Evolutionary conservation across 2,888 invertebrate species (phyloP).

Genomic region (Dryocosmus kuriphilus): DNA sequence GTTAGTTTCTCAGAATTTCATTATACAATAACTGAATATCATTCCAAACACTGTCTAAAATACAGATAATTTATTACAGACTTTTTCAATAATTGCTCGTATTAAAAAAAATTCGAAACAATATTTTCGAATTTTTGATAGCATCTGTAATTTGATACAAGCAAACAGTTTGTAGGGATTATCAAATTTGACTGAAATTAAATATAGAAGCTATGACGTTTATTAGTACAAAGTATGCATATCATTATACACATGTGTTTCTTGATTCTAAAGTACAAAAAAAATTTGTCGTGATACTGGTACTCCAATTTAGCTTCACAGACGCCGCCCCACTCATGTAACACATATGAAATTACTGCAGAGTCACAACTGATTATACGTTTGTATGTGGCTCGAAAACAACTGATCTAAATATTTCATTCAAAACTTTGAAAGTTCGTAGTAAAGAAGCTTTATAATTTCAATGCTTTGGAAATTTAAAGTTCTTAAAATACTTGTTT

Average conservation of each 20-base stretch:
- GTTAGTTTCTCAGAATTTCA: background rate
- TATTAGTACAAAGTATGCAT: background rate
- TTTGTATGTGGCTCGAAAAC: background rate
- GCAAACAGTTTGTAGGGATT: background rate
- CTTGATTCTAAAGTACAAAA: background rate
- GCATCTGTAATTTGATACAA: background rate
- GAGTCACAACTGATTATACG: constrained; percentile 27
- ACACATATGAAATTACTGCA: constrained; percentile 22
- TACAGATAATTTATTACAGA: too few relatives aligned
- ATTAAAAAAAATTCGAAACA: background rate
- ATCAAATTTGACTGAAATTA: background rate
- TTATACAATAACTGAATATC: background rate
- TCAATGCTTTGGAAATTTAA: too few relatives aligned
- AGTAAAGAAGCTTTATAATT: too few relatives aligned
- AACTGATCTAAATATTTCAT: constrained; percentile 14
- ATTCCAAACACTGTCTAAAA: background rate
- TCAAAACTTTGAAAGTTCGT: background rate
- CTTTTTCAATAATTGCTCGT: too few relatives aligned
- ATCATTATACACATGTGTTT: background rate
- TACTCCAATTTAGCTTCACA: constrained; percentile 21
- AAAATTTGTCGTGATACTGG: constrained; percentile 8
- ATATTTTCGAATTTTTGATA: background rate
- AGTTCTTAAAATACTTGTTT: too few relatives aligned
- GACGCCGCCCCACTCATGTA: background rate
- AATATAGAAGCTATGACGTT: too few relatives aligned